Percentiles rank a stretch among this genome's conserved stretches.
Evolutionary conservation across 2,888 invertebrate genomes (phyloP).

Genomic region (Drosophila testacea): DNA sequence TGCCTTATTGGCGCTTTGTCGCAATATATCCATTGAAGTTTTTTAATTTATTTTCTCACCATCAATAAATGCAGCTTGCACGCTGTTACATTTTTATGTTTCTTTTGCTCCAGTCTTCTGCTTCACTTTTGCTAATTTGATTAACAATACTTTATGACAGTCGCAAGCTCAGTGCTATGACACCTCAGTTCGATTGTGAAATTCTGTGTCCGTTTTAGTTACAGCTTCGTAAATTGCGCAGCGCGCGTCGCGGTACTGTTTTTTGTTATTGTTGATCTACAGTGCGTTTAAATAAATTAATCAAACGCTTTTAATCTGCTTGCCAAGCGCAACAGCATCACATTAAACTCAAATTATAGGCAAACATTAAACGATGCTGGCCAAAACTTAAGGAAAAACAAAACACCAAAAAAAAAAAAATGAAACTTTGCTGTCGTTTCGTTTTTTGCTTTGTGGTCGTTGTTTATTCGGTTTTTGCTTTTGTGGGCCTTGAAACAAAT

Average conservation of each 20-base stretch:
- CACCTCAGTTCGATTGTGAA: neutral
- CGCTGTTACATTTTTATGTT: conserved; percentile 1
- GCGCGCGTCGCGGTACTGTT: conserved; percentile 32
- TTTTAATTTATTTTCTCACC: conserved; percentile 40
- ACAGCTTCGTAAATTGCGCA: conserved; percentile 28
- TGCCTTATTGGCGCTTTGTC: conserved; percentile 70
- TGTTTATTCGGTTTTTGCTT: conserved; percentile 45
- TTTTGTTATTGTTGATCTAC: conserved; percentile 24
- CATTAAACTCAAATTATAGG: conserved; percentile 33
- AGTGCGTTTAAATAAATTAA: conserved; percentile 42
- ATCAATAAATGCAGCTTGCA: conserved; percentile 31
- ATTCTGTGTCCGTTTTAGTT: conserved; percentile 21
- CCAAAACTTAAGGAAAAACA: conserved; percentile 21
- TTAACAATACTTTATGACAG: conserved; percentile 1
- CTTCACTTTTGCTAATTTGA: conserved; percentile 4
- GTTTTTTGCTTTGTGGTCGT: conserved; percentile 46
- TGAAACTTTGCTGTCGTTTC: conserved; percentile 8
- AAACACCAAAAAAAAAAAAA: conserved; percentile 31
- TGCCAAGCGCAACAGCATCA: conserved; percentile 38
- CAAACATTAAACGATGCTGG: conserved; percentile 43
- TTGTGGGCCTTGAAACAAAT: conserved; percentile 69
- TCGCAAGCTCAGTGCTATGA: conserved; percentile 29
- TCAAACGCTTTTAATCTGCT: conserved; percentile 41
- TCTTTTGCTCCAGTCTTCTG: conserved; percentile 20
- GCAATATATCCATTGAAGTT: conserved; percentile 70